Conservation (phyloP, 2,888 invertebrate species). For the Stictocephala bisonia region DNA sequence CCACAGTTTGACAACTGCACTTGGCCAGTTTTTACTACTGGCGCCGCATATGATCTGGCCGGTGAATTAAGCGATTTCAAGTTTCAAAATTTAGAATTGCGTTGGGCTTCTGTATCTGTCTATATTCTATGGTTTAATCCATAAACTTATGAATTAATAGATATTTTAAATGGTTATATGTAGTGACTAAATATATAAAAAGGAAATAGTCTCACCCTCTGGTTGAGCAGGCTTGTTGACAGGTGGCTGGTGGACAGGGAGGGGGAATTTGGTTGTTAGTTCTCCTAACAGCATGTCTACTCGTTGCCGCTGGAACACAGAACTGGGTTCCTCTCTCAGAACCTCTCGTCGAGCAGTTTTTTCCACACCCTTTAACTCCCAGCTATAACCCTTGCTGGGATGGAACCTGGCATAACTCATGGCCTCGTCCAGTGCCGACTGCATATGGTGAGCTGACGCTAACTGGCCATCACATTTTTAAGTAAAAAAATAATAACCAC, state of each 20-base stretch:
- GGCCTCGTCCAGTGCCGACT: constrained; percentile 95
- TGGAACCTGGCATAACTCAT: constrained; percentile 92
- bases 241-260: constrained; percentile 70
- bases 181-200: no score
- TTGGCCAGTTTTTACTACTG: no score
- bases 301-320: constrained; percentile 90
- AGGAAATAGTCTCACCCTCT: constrained; percentile 37
- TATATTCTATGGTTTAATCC: no score
- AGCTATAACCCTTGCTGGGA: constrained; percentile 96
- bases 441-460: constrained; percentile 88
- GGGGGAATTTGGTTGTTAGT: constrained; percentile 85
- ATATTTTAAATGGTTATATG: no score
- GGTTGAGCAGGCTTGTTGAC: constrained; percentile 18
- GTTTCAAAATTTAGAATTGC: no score
- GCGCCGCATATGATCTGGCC: no score
- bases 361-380: constrained; percentile 81
- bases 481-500: no score
- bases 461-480: no score
- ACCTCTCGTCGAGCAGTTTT: constrained; percentile 73
- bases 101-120: no score
- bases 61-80: no score
- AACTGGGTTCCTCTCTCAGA: constrained; percentile 89
- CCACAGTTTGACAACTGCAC: no score
- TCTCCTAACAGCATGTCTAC: constrained; percentile 94
- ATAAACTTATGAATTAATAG: no score